Percentiles rank a stretch among this genome's conserved stretches.
phyloP scores from a whole-genome alignment of 2,888 invertebrate genomes.

The Lasioglossum vierecki region DNA sequence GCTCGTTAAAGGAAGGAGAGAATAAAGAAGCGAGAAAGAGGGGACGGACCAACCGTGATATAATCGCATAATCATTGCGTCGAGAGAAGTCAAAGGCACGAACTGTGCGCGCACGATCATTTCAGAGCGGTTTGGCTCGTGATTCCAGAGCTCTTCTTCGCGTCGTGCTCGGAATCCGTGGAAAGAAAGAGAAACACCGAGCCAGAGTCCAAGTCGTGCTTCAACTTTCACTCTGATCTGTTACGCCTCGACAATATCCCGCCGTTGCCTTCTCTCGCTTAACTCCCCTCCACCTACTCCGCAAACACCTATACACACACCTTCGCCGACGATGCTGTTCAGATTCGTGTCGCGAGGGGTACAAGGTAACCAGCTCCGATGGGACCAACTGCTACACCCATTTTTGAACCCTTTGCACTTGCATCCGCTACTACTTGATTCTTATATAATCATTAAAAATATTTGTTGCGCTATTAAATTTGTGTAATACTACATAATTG shows the following conservation, averaged over 20 bases:
- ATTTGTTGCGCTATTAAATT: too few relatives aligned
- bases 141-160: constrained; percentile 53
- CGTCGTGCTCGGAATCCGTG: constrained; percentile 28
- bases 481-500: too few relatives aligned
- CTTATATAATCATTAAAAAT: too few relatives aligned
- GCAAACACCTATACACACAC: constrained; percentile 17
- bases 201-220: constrained; percentile 67
- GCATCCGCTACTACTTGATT: too few relatives aligned
- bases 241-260: constrained; percentile 77
- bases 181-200: constrained; percentile 44
- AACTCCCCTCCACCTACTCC: constrained; percentile 21
- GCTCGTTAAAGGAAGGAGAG: constrained; percentile 37
- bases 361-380: constrained; percentile 63
- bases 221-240: constrained; percentile 79
- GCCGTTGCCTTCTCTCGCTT: constrained; percentile 58
- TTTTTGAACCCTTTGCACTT: background rate
- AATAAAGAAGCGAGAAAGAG: background rate
- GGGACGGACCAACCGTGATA: constrained; percentile 27
- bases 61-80: constrained; percentile 65
- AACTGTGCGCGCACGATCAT: constrained; percentile 50
- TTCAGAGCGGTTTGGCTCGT: constrained; percentile 53
- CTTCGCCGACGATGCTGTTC: constrained; percentile 62
- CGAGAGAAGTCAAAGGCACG: constrained; percentile 50
- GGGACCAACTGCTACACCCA: background rate
- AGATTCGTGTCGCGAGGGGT: constrained; percentile 62